These are phyloP conservation scores for Clinocottus analis DNA, from an alignment of 2,113 vertebrate species.

Conservation along the genomic window DNA sequence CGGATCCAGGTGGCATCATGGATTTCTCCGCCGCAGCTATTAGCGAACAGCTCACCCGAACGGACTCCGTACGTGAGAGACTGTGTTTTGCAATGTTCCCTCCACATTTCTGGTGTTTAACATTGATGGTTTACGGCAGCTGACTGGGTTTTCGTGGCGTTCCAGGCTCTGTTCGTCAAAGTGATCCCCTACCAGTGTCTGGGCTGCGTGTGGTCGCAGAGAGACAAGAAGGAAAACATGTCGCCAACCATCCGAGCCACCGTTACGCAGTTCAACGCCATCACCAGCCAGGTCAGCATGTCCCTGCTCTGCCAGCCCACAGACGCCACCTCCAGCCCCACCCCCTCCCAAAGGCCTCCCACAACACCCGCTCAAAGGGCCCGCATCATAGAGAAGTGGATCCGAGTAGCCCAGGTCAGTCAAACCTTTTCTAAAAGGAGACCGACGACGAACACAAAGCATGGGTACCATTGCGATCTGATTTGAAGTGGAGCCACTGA, in stretches of 20 bases:
- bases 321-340: conserved; percentile 35
- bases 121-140: background rate
- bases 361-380: conserved; percentile 80
- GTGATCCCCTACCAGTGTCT: conserved; percentile 89
- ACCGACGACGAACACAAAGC: background rate
- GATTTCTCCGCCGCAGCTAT: conserved; percentile 82
- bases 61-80: conserved; percentile 83
- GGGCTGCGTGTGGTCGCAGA: conserved; percentile 91
- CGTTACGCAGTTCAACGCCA: conserved; percentile 88
- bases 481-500: background rate
- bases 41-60: conserved; percentile 87
- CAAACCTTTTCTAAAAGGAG: background rate
- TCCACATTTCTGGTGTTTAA: background rate
- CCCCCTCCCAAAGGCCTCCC: conserved; percentile 43
- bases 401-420: conserved; percentile 87
- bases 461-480: background rate
- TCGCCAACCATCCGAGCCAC: conserved; percentile 90
- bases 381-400: conserved; percentile 90
- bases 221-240: conserved; percentile 87
- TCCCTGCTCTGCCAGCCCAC: conserved; percentile 81
- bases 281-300: conserved; percentile 87
- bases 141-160: background rate
- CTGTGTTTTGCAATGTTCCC: background rate
- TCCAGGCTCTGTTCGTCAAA: conserved; percentile 86
- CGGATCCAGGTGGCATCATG: conserved; percentile 77